Base-by-base conservation (phyloP, 2,888 invertebrate genomes). In the Dryocosmus kuriphilus region DNA sequence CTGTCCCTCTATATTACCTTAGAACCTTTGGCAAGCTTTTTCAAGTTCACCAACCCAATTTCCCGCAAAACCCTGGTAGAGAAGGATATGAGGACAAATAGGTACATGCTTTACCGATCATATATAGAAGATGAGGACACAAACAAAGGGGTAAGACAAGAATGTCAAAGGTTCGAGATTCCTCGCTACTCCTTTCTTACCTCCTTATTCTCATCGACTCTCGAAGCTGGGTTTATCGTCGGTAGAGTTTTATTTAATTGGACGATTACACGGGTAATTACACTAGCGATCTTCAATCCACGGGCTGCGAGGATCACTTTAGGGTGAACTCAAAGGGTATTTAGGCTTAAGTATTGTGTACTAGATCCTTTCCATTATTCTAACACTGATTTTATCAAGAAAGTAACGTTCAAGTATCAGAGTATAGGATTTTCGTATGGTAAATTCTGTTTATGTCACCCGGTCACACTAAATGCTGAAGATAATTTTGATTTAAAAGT, bases 1-100 rank as follows among this genome's bases (percentile, higher is more conserved):
- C 84, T 88, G 88, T 88, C 89, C 86, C 83, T 81, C 85, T 81
- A 86, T 86, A 87, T 89, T 86, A 88, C 81, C 78, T 82, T 80
- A 81, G 79, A 80, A 78, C 79, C 79, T 79, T 81, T 80, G 75
- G 32, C 77, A 78, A 81, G 82, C 76, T 77, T 82, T 80, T 83
- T 80, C 79, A 77, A 32, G 74, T 71, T 46, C 63, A 32, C 63
- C 75, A 77, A 77, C 74, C 78, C 75, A 74, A 77, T 77, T 78
- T 78, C 78, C 73, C 67, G 67, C 77, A 79, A 74, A 78, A 65
- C 75, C 78, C 74, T 75, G 74, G 65, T 57, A 57, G 51, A 24
- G 57, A 14, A 57, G 57, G 24, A 73, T 76, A 77, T 65, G 60
- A 65, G 74, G 78, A 75, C 71, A 67, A 74, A 67, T 71, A 57